A percentile compares a stretch with the other conserved stretches of the same genome.
phyloP scores from a whole-genome alignment of 2,888 invertebrate genomes.

The Drosophila nr. perissopoda region DNA sequence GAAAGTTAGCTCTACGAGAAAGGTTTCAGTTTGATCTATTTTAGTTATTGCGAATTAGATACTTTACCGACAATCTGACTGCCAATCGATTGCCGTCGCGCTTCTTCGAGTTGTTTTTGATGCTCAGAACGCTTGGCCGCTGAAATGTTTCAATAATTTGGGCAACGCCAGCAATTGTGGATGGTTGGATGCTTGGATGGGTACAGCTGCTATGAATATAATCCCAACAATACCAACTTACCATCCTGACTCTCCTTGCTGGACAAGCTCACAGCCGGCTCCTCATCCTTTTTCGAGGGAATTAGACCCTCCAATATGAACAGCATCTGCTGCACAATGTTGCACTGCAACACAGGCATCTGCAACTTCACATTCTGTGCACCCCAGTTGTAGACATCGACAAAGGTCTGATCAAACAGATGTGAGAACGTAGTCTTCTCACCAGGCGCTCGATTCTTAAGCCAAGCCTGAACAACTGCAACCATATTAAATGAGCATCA shows the following conservation, averaged over 20 bases:
- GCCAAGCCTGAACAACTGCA: conserved; percentile 92
- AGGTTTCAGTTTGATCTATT: conserved; percentile 36
- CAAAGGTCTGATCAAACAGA: conserved; percentile 91
- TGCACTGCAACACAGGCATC: conserved; percentile 95
- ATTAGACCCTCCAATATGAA: conserved; percentile 93
- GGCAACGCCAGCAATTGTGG: conserved; percentile 21
- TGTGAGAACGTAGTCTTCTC: conserved; percentile 89
- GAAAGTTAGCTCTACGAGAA: conserved; percentile 59
- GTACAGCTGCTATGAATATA: neutral
- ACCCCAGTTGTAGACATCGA: conserved; percentile 91
- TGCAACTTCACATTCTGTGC: conserved; percentile 92
- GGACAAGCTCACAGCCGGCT: conserved; percentile 85
- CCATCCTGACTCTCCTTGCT: conserved; percentile 86
- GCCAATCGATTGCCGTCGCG: conserved; percentile 74
- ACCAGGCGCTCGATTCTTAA: conserved; percentile 88
- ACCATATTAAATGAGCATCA: neutral
- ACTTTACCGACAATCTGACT: conserved; percentile 84
- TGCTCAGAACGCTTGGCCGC: conserved; percentile 72
- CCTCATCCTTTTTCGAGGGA: conserved; percentile 89
- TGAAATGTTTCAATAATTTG: conserved; percentile 68
- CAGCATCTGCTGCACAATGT: conserved; percentile 94
- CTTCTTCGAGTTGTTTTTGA: conserved; percentile 69
- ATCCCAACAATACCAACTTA: conserved; percentile 67
- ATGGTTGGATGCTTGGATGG: conserved; percentile 18
- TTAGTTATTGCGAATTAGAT: conserved; percentile 54